Conservation (phyloP, 2,888 invertebrate species). For the Xestia xanthographa region DNA sequence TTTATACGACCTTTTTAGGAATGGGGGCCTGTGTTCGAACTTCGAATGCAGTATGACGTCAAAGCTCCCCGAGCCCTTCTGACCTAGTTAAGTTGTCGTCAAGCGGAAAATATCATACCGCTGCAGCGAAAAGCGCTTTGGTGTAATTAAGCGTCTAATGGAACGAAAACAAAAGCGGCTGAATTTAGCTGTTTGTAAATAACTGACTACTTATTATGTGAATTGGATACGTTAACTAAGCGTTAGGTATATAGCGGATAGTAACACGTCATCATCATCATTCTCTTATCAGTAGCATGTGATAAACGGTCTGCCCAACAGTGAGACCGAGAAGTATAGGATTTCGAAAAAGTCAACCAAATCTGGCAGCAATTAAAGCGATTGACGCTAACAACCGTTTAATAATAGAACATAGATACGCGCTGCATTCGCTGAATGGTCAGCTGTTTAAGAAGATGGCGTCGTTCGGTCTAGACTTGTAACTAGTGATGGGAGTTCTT, state of each 20-base stretch:
- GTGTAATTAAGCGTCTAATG: slow-evolving; percentile 44
- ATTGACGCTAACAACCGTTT: slow-evolving; percentile 42
- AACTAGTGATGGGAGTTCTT: slow-evolving; percentile 56
- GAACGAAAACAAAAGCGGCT: slow-evolving; percentile 39
- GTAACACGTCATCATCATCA: neutral
- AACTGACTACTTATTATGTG: neutral
- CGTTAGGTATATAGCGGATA: neutral
- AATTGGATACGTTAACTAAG: neutral
- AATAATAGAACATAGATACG: slow-evolving; percentile 41
- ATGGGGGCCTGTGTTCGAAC: slow-evolving; percentile 73
- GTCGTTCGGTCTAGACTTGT: slow-evolving; percentile 77
- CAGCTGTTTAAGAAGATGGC: slow-evolving; percentile 69
- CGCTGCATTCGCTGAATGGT: slow-evolving; percentile 47
- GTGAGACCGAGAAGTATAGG: neutral
- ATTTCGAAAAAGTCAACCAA: neutral
- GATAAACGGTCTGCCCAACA: neutral
- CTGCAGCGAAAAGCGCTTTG: slow-evolving; percentile 66
- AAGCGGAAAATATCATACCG: slow-evolving; percentile 76
- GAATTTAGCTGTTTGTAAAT: slow-evolving; percentile 46
- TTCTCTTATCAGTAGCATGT: neutral
- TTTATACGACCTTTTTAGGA: slow-evolving; percentile 67
- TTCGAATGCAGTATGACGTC: slow-evolving; percentile 84
- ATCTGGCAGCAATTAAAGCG: slow-evolving; percentile 38
- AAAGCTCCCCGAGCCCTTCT: slow-evolving; percentile 81
- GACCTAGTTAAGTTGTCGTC: slow-evolving; percentile 82